Base-by-base conservation (phyloP, 2,113 vertebrate species). In the Protobothrops mucrosquamatus region DNA sequence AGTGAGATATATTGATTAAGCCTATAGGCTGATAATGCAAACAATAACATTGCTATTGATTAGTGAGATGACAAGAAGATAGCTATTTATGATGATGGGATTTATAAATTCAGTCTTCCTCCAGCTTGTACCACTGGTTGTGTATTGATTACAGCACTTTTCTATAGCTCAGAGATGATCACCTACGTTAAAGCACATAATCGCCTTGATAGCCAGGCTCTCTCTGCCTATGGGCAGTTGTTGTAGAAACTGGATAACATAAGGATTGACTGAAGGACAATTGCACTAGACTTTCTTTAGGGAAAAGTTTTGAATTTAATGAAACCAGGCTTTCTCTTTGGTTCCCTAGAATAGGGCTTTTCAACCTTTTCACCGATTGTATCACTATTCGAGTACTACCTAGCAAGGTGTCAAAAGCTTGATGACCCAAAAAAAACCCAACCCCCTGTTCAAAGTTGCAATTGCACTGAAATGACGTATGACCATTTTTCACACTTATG, bases 11-110 rank as follows among this genome's bases (percentile, higher is more conserved):
- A 97, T 96, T 96, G 96, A 97, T 94, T 87, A 96, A 94, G 94
- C 92, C 94, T 96, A 97, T 95, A 96, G 95, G 94, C 94, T 93
- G 95, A 97, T 96, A 96, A 96, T 96, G 96, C 96, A 96, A 96
- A 96, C 96, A 96, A 96, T 96, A 97, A 97, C 95, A 97, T 94
- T 95, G 96, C 91, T 96, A 97, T 97, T 97, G 96, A 97, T 96
- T 96, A 93, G 96, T 93, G 93, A 95, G 94, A 96, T 96, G 96
- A 94, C 95, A 93, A 95, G 95, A 96, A 96, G 96, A 97, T 96
- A 96, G 94, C 94, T 96, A 96, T 96, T 96, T 95, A 97, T 96
- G 95, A 95, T 61, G 95, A 96, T 94, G 94, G 92, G 55, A 55
- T 91, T 86, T 94, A 95, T 97, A 96, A 95, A 92, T 94, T 86